Base-by-base conservation (phyloP, 2,113 vertebrate species). In the Oryzias woworae region DNA sequence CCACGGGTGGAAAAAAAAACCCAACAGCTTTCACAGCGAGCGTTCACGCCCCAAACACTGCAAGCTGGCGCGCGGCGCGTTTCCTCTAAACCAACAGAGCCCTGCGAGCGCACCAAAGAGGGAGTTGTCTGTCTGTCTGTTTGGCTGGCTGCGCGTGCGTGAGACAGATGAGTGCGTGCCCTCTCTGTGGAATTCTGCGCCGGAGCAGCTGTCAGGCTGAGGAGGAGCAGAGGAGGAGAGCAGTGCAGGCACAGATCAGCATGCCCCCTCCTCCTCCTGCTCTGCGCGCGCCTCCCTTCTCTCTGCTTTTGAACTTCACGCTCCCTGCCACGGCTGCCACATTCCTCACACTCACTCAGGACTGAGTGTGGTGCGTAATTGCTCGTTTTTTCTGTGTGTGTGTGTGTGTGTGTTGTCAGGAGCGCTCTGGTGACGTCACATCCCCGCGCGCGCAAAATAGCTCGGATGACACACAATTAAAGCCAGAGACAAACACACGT, bases 201-300 rank as follows among this genome's bases (percentile, higher is more conserved):
- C 57, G 77, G 46, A 85, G 86, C 86, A 88, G 87, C 87, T 90
- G 88, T 88, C 88, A 86, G 81, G 67, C 82, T 84, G 81, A 83
- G 78, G 77, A 79, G 82, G 82, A 83, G 83, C 74, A 78, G 75
- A 84, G 77, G 83, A 85, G 73, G 77, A 80, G 78, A 79, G 82
- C 81, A 62, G 82, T 56, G 66, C 59, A 58, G 83, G 79, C 65
- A 74, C 73, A 88, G 87, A 87, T 88, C 79, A 81, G 86, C 83
- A 70, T 53, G 41, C 78, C 84, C 52, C 71, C 85, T 83, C 65
- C 75, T 80, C 75, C 83, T 69, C 16, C 3, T 66, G 73, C 73
- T 67, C 63, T 2, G 66, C 73, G 72, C 22, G 20, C 18, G 18
- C 18, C 41, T 22, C 66, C 42, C 17, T 8, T 1, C 83, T 68